Evolutionary conservation across 2,113 vertebrate genomes (phyloP).

Genomic region (Ellobius talpinus): DNA sequence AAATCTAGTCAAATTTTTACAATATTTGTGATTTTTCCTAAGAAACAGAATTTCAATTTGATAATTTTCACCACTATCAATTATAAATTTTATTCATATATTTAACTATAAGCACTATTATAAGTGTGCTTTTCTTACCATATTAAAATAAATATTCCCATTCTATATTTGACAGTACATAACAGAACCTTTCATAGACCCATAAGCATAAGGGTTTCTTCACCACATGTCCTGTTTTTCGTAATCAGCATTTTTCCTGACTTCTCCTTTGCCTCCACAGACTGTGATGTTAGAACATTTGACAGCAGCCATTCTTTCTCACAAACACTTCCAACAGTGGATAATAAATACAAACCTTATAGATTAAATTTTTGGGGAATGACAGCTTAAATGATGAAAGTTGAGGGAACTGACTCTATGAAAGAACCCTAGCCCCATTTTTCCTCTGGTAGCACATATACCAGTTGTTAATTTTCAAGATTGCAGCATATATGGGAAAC

Average conservation of each 20-base stretch:
- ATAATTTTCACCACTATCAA: not conserved
- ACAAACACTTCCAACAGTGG: not conserved
- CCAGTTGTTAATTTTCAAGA: not conserved
- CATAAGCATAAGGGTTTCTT: not conserved
- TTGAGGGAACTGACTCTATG: not conserved
- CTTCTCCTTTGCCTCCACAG: not conserved
- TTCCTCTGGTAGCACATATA: not conserved
- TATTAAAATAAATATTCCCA: not conserved
- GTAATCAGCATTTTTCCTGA: not conserved
- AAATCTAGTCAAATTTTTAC: not conserved
- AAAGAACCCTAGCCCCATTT: not conserved
- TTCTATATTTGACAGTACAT: not conserved
- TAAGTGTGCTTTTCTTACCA: not conserved
- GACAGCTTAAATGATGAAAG: not conserved
- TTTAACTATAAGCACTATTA: not conserved
- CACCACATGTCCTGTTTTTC: not conserved
- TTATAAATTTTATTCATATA: conserved; percentile 4
- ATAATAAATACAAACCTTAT: not conserved
- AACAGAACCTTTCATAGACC: not conserved
- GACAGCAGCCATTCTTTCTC: not conserved
- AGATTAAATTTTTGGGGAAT: not conserved
- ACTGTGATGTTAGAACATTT: not conserved
- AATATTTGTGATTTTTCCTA: not conserved
- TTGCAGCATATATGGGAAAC: not conserved
- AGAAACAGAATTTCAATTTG: not conserved